Conservation (phyloP, 2,888 invertebrate species). For the Drosophila parthenogenetica region DNA sequence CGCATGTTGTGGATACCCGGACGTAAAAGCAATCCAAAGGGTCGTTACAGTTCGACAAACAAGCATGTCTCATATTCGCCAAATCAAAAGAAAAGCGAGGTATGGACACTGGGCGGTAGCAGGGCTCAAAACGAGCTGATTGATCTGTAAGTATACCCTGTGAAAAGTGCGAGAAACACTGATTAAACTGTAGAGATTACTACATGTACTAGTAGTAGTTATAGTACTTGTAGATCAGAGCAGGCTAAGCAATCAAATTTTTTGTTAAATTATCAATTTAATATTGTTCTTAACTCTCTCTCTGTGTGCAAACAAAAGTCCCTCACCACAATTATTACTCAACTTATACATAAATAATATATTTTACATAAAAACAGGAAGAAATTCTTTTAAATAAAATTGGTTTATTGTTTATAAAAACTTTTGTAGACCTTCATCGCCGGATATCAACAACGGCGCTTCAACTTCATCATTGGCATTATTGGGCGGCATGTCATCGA, state of each 20-base stretch:
- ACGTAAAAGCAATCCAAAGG: slow-evolving; percentile 82
- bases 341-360: neutral
- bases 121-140: slow-evolving; percentile 79
- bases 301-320: slow-evolving; percentile 21
- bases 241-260: slow-evolving; percentile 25
- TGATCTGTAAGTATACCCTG: slow-evolving; percentile 80
- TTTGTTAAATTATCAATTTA: neutral
- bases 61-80: slow-evolving; percentile 74
- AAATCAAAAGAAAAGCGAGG: slow-evolving; percentile 82
- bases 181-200: too few species aligned
- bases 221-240: slow-evolving; percentile 7
- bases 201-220: too few species aligned
- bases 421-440: slow-evolving; percentile 43
- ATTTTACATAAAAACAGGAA: neutral
- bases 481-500: slow-evolving; percentile 55
- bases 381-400: too few species aligned
- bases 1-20: slow-evolving; percentile 85
- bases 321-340: neutral
- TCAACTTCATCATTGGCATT: slow-evolving; percentile 60
- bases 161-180: slow-evolving; percentile 2
- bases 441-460: slow-evolving; percentile 37
- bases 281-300: slow-evolving; percentile 15
- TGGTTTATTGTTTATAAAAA: neutral
- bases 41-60: slow-evolving; percentile 79
- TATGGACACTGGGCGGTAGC: slow-evolving; percentile 84